phyloP scores from a whole-genome alignment of 2,113 vertebrate species.

The Megaceryle maxima region DNA sequence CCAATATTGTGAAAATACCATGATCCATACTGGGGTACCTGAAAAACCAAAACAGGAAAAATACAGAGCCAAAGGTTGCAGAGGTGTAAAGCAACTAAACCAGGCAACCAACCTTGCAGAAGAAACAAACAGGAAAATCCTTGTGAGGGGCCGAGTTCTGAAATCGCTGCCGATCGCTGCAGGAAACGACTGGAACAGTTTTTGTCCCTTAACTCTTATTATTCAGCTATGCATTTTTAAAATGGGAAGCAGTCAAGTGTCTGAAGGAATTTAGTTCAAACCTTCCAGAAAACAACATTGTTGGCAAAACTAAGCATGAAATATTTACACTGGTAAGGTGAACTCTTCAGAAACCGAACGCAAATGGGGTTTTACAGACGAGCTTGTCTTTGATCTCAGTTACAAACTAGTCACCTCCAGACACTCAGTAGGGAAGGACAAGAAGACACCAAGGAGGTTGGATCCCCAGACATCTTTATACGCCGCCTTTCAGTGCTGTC shows the following conservation, averaged over 20 bases:
- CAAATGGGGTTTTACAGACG: not conserved
- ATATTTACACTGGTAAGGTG: not conserved
- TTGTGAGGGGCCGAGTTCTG: not conserved
- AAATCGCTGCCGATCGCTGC: not conserved
- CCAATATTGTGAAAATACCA: not conserved
- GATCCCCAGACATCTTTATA: rapidly evolving
- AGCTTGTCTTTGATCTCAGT: not conserved
- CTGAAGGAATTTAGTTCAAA: not conserved
- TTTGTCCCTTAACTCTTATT: not conserved
- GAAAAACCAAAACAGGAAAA: not conserved
- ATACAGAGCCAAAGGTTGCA: not conserved
- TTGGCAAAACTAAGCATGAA: not conserved
- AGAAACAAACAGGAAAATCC: not conserved
- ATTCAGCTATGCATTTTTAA: not conserved
- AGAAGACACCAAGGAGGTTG: not conserved
- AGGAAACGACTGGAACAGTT: not conserved
- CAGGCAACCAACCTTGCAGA: not conserved
- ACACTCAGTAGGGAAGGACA: not conserved
- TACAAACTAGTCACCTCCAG: not conserved
- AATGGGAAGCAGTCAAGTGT: not conserved
- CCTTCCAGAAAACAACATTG: not conserved
- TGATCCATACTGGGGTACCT: not conserved
- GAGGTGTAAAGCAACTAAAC: not conserved
- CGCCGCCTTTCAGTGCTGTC: rapidly evolving
- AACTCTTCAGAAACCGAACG: not conserved